Base-by-base conservation (phyloP, 2,113 vertebrate genomes). In the Dascyllus trimaculatus region DNA sequence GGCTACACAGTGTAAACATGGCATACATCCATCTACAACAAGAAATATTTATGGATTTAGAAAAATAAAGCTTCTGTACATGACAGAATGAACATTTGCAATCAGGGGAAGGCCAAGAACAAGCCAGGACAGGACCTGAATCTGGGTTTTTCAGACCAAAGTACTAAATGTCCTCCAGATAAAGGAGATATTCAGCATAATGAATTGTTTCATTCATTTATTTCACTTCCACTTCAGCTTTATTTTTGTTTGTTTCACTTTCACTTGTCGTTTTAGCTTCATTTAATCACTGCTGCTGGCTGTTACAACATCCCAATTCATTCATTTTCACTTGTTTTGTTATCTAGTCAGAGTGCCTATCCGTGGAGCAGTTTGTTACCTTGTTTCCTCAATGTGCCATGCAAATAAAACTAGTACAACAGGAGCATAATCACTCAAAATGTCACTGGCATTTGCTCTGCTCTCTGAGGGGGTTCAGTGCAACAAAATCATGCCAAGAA, bases 401-500 rank as follows among this genome's bases (percentile, higher is more conserved):
- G 14, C 58, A 51, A 81, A 63, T 62, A 22, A 29, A 65, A 43
- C 1, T 22, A 38, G 22, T 35, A 61, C n/a, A 62, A 67, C 38
- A 52, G 52, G 59, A 53, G 17, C 45, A 46, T 49, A 69, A 57
- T 63, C 4, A 4, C 26, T 69, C 64, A 63, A 18, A 26, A 29
- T 70, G 66, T 18, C 10, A 32, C 66, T 75, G 52, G 45, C 66
- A 53, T 58, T 75, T 65, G 13, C 11, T 10, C 0, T 53, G 35
- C 25, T 64, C 53, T 71, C 46, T 58, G 40, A 25, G 22, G 64
- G 43, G 18, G 67, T 46, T 75, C 43, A 21, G 17, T 25, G 22
- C 43, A 46, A 52, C 22, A 7, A 59, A 76, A 65, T 22, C 46
- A 76, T 29, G 25, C 43, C 46, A 43, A 11, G 46, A 67, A 74